Conservation (phyloP, 2,113 vertebrate species). For the Empidonax traillii region DNA sequence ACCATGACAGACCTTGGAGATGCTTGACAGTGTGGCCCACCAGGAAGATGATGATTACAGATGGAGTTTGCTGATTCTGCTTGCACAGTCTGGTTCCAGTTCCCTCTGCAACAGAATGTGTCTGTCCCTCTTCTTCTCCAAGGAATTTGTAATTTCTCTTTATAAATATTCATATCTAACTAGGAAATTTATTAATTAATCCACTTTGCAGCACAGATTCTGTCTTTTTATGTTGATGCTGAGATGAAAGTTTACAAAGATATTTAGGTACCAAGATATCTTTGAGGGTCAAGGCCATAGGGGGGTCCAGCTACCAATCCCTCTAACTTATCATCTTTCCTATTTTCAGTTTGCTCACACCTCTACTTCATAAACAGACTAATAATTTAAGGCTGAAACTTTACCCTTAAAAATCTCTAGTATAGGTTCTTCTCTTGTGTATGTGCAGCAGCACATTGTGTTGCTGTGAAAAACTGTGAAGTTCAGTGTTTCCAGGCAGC, state of each 20-base stretch:
- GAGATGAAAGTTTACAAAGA: background rate
- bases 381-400: background rate
- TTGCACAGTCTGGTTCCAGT: background rate
- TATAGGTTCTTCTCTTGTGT: background rate
- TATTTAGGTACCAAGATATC: background rate
- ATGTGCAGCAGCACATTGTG: background rate
- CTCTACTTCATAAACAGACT: background rate
- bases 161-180: background rate
- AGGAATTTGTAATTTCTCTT: background rate
- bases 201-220: background rate
- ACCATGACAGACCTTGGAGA: background rate
- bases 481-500: background rate
- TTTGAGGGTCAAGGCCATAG: background rate
- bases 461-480: background rate
- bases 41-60: slow-evolving; percentile 8
- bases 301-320: fast-evolving
- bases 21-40: background rate
- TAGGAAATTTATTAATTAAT: background rate
- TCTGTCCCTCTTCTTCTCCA: background rate
- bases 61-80: background rate
- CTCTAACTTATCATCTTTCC: background rate
- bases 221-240: background rate
- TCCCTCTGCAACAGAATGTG: background rate
- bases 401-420: background rate
- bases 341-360: background rate